Evolutionary conservation across 1,140 invertebrate species (phyloP).

Genomic region (Babylonia areolata): DNA sequence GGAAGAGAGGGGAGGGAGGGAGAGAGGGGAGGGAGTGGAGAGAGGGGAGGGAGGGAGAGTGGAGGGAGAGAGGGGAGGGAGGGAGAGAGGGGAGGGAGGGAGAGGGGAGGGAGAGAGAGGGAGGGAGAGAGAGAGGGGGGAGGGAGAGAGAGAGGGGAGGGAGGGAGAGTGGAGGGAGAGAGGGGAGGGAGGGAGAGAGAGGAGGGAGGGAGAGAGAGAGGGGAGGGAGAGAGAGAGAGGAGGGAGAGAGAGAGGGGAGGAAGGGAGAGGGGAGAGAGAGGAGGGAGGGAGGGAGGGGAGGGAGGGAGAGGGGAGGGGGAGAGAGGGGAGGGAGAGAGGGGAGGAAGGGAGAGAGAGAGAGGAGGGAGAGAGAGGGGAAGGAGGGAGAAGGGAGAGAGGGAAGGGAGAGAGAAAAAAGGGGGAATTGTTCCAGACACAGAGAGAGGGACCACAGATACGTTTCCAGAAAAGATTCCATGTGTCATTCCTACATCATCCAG

Average conservation of each 20-base stretch:
- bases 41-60: neutral
- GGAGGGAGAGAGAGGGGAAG: conserved; percentile 3
- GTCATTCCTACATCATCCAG: no score
- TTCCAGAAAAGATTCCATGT: no score
- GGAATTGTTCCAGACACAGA: neutral
- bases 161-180: neutral
- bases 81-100: neutral
- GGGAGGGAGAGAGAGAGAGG: conserved; percentile 5
- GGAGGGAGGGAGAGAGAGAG: neutral
- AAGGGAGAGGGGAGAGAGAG: neutral
- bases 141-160: neutral
- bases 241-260: neutral
- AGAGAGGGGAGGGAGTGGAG: neutral
- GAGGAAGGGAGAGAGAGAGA: neutral
- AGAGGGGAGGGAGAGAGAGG: neutral
- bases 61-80: conserved; percentile 3
- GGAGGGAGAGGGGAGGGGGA: neutral
- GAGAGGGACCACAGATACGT: neutral
- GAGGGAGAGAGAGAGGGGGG: conserved; percentile 1
- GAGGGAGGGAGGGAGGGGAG: neutral
- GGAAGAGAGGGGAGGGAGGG: no score
- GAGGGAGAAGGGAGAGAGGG: neutral
- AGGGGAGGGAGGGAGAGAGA: no score
- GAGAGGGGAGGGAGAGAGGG: neutral
- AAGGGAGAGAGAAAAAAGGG: neutral